Evolutionary conservation across 2,797 vertebrate species (phyloP).

Genomic region (Enteromius afrohamiltoni): DNA sequence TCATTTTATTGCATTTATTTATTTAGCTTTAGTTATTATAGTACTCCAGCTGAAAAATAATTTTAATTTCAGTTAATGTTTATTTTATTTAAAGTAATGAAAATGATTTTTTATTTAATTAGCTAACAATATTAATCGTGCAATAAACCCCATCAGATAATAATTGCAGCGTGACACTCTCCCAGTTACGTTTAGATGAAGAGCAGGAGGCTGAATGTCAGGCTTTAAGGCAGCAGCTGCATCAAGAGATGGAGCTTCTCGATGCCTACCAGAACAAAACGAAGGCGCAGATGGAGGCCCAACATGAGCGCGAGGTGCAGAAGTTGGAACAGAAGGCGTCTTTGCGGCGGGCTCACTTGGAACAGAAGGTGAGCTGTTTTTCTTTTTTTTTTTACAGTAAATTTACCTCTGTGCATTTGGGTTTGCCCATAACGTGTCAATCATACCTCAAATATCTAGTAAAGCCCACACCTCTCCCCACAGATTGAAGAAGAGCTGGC

Average conservation of each 20-base stretch:
- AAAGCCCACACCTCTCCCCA: conserved; percentile 41
- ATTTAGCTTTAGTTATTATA: not conserved
- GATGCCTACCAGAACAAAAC: conserved; percentile 99
- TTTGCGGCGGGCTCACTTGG: conserved; percentile 93
- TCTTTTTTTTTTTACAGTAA: not conserved
- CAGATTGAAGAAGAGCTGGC: conserved; percentile 98
- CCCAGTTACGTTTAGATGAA: conserved; percentile 94
- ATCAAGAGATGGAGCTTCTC: conserved; percentile 99
- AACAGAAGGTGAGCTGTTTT: conserved; percentile 91
- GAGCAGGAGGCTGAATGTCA: conserved; percentile 99
- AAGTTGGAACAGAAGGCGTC: conserved; percentile 98
- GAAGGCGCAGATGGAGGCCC: conserved; percentile 98
- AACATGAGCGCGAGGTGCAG: conserved; percentile 95
- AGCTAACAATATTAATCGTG: not conserved
- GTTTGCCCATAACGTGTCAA: not conserved
- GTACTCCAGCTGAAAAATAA: not conserved
- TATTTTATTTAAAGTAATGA: not conserved
- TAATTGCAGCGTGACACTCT: conserved; percentile 60
- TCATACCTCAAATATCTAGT: not conserved
- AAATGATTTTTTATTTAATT: not conserved
- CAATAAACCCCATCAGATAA: conserved; percentile 73
- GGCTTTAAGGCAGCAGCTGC: conserved; percentile 96
- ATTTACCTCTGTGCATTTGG: not conserved
- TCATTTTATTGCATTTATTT: not conserved
- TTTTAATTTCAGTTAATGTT: not conserved